phyloP scores from a whole-genome alignment of 2,113 vertebrate genomes.

The Neoarius graeffei region DNA sequence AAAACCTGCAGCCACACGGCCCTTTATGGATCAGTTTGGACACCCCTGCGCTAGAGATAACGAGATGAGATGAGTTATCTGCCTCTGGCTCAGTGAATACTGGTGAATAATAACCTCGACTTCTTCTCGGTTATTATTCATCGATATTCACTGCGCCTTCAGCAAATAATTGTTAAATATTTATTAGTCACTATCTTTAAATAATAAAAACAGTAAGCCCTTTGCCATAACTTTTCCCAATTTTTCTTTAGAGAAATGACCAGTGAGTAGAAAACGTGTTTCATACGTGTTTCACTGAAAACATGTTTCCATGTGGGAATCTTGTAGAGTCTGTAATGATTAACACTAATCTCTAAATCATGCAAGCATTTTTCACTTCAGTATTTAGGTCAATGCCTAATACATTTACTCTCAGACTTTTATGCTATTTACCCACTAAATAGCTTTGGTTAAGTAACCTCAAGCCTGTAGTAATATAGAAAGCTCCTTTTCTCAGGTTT shows the following conservation, averaged over 20 bases:
- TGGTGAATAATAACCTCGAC: too few species aligned
- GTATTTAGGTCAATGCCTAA: neutral
- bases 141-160: neutral
- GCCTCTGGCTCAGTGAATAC: too few species aligned
- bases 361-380: neutral
- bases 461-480: too few species aligned
- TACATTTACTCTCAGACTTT: too few species aligned
- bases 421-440: too few species aligned
- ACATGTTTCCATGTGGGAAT: too few species aligned
- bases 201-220: neutral
- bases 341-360: neutral
- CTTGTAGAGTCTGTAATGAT: neutral
- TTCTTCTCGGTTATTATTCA: too few species aligned
- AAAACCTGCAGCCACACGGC: too few species aligned
- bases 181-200: neutral
- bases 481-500: neutral
- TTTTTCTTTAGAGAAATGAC: neutral
- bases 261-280: neutral
- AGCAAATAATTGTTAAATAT: neutral
- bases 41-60: too few species aligned
- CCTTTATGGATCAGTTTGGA: too few species aligned
- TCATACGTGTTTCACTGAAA: neutral
- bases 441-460: too few species aligned
- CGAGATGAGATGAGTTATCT: too few species aligned
- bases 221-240: neutral